Evolutionary conservation across 2,113 vertebrate species (phyloP).

Genomic region (Centropristis striata): DNA sequence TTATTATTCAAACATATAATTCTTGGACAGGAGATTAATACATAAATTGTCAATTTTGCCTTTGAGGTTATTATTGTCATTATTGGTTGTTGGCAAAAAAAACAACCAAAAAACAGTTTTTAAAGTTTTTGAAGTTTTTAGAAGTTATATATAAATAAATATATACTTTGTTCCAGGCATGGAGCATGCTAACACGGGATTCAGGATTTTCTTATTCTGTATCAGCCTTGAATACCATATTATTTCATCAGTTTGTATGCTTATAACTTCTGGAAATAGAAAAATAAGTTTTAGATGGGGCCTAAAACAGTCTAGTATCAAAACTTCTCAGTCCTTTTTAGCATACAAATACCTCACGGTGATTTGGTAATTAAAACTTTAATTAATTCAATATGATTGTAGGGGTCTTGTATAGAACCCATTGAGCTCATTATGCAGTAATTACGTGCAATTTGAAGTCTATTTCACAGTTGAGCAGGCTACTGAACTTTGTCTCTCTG

Average conservation of each 20-base stretch:
- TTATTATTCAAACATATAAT: too few relatives aligned
- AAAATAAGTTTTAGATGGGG: slow-evolving; percentile 2
- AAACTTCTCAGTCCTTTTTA: slow-evolving; percentile 37
- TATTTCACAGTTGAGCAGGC: slow-evolving; percentile 78
- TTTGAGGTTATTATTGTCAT: too few relatives aligned
- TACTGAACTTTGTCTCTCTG: slow-evolving; percentile 61
- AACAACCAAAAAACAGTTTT: too few relatives aligned
- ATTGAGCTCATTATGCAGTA: slow-evolving; percentile 71
- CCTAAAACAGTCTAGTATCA: slow-evolving; percentile 9
- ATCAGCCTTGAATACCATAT: not conserved
- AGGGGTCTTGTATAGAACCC: slow-evolving; percentile 56
- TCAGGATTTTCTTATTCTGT: not conserved
- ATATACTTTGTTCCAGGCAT: not conserved
- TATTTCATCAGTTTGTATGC: slow-evolving; percentile 1
- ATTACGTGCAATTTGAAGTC: slow-evolving; percentile 75
- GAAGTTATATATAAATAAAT: too few relatives aligned
- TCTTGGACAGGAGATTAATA: too few relatives aligned
- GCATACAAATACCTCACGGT: slow-evolving; percentile 48
- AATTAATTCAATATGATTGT: slow-evolving; percentile 71
- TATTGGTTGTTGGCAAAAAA: too few relatives aligned
- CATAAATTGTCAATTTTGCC: too few relatives aligned
- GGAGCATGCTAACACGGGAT: not conserved
- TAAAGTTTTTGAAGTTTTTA: too few relatives aligned
- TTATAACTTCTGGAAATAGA: not conserved
- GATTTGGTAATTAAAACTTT: slow-evolving; percentile 73